Evolutionary conservation across 1,140 invertebrate genomes (phyloP).

Genomic region (Papilio aristodemus): DNA sequence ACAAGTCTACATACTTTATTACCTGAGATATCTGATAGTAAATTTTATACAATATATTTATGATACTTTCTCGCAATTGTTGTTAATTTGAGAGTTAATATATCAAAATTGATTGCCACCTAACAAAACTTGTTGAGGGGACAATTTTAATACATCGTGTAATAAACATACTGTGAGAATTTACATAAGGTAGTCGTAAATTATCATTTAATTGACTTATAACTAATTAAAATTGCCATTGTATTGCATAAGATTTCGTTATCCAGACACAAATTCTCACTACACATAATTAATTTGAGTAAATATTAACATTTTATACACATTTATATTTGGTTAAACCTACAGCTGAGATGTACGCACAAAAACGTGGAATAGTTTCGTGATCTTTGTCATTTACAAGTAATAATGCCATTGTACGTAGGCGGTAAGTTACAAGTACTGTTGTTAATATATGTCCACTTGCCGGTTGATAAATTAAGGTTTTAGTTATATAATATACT

Average conservation of each 20-base stretch:
- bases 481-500: too few relatives aligned
- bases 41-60: background rate
- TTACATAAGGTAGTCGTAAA: slow-evolving; percentile 2
- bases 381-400: slow-evolving; percentile 9
- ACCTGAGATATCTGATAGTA: background rate
- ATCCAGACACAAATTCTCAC: background rate
- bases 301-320: background rate
- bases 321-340: slow-evolving; percentile 3
- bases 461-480: too few relatives aligned
- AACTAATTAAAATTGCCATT: background rate
- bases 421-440: background rate
- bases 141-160: background rate
- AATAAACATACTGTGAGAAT: background rate
- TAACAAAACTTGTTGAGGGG: background rate
- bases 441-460: too few relatives aligned
- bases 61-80: too few relatives aligned
- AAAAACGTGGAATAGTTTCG: slow-evolving; percentile 18
- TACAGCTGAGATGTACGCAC: slow-evolving; percentile 1
- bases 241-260: background rate
- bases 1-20: background rate
- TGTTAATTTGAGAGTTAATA: background rate
- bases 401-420: background rate
- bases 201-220: background rate
- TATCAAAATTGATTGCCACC: background rate
- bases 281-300: background rate